Conservation (phyloP, 1,140 invertebrate genomes). For the Mesaphorura yosii region DNA sequence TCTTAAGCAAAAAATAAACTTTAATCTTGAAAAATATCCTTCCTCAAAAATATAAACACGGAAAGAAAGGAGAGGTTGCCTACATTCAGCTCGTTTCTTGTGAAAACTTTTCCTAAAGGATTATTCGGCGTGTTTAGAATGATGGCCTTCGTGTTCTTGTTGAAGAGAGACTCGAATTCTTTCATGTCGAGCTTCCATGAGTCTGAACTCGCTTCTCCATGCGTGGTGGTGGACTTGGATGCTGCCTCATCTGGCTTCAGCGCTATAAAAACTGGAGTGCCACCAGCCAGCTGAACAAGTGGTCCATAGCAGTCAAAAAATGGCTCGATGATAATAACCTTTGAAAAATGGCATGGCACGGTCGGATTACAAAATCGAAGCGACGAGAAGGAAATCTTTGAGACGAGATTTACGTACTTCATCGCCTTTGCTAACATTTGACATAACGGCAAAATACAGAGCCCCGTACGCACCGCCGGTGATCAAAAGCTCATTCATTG, state of each 20-base stretch:
- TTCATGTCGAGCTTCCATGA: slow-evolving; percentile 81
- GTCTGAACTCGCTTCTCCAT: slow-evolving; percentile 47
- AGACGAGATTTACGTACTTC: slow-evolving; percentile 11
- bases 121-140: slow-evolving; percentile 95
- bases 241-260: too few species aligned
- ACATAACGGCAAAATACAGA: slow-evolving; percentile 23
- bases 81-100: slow-evolving; percentile 46
- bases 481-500: slow-evolving; percentile 72
- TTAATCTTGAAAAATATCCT: background rate
- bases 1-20: background rate
- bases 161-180: slow-evolving; percentile 76
- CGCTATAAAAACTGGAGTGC: slow-evolving; percentile 74
- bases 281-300: slow-evolving; percentile 71
- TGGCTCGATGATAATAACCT: slow-evolving; percentile 96
- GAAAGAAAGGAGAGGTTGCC: background rate
- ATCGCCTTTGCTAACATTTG: slow-evolving; percentile 19
- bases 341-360: too few species aligned
- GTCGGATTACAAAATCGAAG: slow-evolving; percentile 4
- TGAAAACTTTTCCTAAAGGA: slow-evolving; percentile 85
- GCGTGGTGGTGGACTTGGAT: too few species aligned
- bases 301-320: slow-evolving; percentile 97
- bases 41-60: too few species aligned
- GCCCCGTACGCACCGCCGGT: slow-evolving; percentile 81
- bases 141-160: slow-evolving; percentile 81
- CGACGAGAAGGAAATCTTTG: background rate